Evolutionary conservation across 2,797 vertebrate genomes (phyloP).

Genomic region (Corythornis leucogaster): DNA sequence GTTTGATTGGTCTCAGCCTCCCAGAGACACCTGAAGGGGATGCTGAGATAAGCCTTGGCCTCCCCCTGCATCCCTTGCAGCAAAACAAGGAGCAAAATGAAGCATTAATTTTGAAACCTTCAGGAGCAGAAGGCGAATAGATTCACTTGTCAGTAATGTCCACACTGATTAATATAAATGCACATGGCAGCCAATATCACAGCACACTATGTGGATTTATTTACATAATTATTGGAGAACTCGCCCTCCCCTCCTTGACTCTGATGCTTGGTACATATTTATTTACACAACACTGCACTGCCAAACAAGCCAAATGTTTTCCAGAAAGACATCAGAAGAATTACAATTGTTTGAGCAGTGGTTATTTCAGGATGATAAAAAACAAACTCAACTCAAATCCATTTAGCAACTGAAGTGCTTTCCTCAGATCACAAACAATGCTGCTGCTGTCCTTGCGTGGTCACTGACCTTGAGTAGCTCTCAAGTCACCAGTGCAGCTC

Average conservation of each 20-base stretch:
- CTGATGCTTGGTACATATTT: slow-evolving; percentile 59
- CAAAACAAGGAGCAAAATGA: neutral
- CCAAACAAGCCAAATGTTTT: slow-evolving; percentile 62
- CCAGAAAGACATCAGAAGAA: slow-evolving; percentile 59
- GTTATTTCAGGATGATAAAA: slow-evolving; percentile 63
- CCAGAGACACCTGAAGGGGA: slow-evolving; percentile 59
- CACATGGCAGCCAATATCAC: slow-evolving; percentile 44
- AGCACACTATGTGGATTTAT: slow-evolving; percentile 50
- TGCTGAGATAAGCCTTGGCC: neutral
- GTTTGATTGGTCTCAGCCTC: slow-evolving; percentile 23
- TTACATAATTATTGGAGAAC: slow-evolving; percentile 74
- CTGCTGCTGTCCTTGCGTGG: slow-evolving; percentile 23
- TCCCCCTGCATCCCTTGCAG: neutral
- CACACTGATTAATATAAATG: slow-evolving; percentile 64
- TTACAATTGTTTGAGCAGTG: slow-evolving; percentile 18
- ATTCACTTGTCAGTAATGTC: slow-evolving; percentile 56
- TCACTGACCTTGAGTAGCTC: slow-evolving; percentile 46
- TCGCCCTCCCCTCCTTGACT: slow-evolving; percentile 30
- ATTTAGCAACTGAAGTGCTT: slow-evolving; percentile 45
- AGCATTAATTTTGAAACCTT: slow-evolving; percentile 46
- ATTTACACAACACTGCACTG: slow-evolving; percentile 56
- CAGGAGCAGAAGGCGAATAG: slow-evolving; percentile 12
- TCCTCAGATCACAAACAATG: slow-evolving; percentile 36
- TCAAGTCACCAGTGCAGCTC: neutral
- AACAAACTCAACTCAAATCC: slow-evolving; percentile 18